Conservation (phyloP, 2,888 invertebrate species). For the Halocaridina rubra region DNA sequence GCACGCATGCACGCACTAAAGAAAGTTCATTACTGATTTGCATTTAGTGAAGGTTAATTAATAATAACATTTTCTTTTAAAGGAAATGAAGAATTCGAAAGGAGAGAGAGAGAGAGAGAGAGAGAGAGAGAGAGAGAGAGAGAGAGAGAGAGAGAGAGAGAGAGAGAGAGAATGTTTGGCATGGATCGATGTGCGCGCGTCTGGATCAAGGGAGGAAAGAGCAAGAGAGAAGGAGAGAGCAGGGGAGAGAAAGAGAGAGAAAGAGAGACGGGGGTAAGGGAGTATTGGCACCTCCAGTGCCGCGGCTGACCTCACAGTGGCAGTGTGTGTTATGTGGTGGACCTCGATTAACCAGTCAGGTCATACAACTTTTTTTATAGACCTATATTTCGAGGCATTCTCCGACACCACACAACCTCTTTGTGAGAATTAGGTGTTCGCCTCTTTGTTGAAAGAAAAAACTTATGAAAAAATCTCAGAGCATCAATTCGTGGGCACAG, state of each 20-base stretch:
- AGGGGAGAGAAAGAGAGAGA: not conserved
- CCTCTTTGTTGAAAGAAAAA: no score
- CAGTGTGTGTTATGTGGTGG: conserved; percentile 23
- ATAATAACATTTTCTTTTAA: no score
- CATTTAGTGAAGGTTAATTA: no score
- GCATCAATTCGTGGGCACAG: not conserved
- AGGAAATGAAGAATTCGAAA: not conserved
- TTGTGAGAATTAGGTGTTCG: no score
- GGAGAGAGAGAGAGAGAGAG: conserved; percentile 35
- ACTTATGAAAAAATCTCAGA: no score
- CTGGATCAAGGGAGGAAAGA: not conserved
- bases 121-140: conserved; percentile 26
- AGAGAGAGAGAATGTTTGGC: not conserved
- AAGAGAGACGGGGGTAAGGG: not conserved
- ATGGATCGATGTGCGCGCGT: conserved; percentile 38
- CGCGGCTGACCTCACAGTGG: conserved; percentile 46
- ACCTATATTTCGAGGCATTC: conserved; percentile 23
- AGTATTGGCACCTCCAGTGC: conserved; percentile 44
- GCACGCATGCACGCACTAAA: no score
- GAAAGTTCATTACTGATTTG: no score
- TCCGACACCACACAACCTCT: not conserved
- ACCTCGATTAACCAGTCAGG: conserved; percentile 39
- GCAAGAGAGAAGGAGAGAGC: not conserved
- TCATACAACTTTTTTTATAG: conserved; percentile 28
- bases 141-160: not conserved